phyloP scores from a whole-genome alignment of 2,888 invertebrate species.

The Didymodactylos carnosus region DNA sequence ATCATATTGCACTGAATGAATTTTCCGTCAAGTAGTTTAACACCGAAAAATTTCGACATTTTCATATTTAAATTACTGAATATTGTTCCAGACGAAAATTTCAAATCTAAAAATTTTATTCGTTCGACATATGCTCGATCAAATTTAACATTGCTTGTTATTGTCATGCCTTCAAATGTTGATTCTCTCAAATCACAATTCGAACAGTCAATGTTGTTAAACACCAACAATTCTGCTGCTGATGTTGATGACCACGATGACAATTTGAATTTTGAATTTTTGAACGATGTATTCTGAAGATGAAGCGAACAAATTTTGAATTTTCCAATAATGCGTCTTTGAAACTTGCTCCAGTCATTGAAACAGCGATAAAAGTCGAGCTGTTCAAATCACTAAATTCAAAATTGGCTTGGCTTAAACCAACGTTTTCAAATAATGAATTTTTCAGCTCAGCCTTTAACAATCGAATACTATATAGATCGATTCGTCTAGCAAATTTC shows the following conservation, averaged over 20 bases:
- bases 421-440: not conserved
- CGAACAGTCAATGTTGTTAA: not conserved
- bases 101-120: not conserved
- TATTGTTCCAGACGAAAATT: not conserved
- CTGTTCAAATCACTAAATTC: not conserved
- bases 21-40: too few relatives aligned
- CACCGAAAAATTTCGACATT: not conserved
- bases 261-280: not conserved
- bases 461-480: not conserved
- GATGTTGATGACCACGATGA: not conserved
- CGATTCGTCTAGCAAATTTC: not conserved
- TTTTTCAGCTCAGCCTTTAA: not conserved
- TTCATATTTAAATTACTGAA: not conserved
- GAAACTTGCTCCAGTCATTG: not conserved
- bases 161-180: not conserved
- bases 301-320: too few relatives aligned
- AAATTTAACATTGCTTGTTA: not conserved
- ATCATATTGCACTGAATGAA: too few relatives aligned
- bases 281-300: too few relatives aligned
- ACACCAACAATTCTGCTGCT: not conserved
- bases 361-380: not conserved
- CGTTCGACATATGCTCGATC: not conserved
- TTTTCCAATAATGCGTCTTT: not conserved
- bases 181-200: not conserved
- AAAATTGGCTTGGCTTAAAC: not conserved